These are phyloP conservation scores for Corythornis vintsioides DNA, from an alignment of 2,113 vertebrate genomes.

Conservation along the genomic window DNA sequence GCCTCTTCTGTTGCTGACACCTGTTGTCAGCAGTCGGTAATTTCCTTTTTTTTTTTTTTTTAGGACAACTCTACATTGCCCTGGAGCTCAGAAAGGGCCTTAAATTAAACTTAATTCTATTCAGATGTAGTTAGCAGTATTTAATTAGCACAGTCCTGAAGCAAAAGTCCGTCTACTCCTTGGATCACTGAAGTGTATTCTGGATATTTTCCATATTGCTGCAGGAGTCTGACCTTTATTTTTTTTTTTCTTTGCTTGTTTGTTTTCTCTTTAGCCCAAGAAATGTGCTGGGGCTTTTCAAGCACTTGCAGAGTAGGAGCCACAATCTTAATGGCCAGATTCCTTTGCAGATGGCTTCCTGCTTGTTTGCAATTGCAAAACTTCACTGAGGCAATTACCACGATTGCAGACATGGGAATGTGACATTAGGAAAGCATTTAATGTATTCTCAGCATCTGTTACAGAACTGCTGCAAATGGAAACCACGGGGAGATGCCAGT, in stretches of 20 bases:
- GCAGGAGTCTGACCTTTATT: slow-evolving; percentile 35
- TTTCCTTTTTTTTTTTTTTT: slow-evolving; percentile 39
- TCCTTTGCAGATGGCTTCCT: slow-evolving; percentile 52
- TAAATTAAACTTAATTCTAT: slow-evolving; percentile 64
- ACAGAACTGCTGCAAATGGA: slow-evolving; percentile 44
- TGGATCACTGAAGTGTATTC: slow-evolving; percentile 14
- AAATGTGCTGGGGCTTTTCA: slow-evolving; percentile 41
- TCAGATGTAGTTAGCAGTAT: slow-evolving; percentile 62
- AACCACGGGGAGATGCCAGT: slow-evolving; percentile 44
- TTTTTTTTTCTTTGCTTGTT: slow-evolving; percentile 15
- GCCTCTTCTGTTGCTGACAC: slow-evolving; percentile 44
- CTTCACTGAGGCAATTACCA: slow-evolving; percentile 37
- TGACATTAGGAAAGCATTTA: slow-evolving; percentile 65
- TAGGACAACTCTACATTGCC: slow-evolving; percentile 26
- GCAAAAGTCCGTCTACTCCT: slow-evolving; percentile 48
- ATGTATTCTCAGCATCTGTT: slow-evolving; percentile 61
- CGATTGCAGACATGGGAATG: slow-evolving; percentile 61
- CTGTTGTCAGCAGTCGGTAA: slow-evolving; percentile 61
- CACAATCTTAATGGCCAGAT: slow-evolving; percentile 35
- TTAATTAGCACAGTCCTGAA: slow-evolving; percentile 55
- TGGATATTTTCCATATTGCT: slow-evolving; percentile 46
- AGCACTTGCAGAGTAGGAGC: slow-evolving; percentile 4
- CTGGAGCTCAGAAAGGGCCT: slow-evolving; percentile 45
- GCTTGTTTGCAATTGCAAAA: slow-evolving; percentile 50
- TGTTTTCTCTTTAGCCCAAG: slow-evolving; percentile 37